Conservation (phyloP, 1,140 invertebrate species). For the Pseudoatta argentina region DNA sequence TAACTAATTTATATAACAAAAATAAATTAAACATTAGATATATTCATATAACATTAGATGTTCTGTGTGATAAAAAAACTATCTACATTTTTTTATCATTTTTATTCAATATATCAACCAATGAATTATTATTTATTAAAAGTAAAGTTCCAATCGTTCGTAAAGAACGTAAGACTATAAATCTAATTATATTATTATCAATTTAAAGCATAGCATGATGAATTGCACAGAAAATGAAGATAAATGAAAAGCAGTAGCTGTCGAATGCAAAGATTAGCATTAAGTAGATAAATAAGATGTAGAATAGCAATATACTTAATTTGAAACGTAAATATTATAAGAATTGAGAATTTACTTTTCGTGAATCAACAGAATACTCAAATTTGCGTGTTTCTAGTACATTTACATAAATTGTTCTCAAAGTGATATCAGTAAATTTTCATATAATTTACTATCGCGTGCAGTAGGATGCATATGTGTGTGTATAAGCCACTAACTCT, state of each 20-base stretch:
- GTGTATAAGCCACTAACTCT: background rate
- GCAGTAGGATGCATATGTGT: background rate
- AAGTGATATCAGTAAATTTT: background rate
- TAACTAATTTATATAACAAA: background rate
- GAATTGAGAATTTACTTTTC: background rate
- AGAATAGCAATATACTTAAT: background rate
- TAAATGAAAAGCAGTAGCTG: background rate
- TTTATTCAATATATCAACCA: background rate
- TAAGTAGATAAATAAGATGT: background rate
- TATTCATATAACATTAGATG: background rate
- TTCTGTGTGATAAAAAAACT: background rate
- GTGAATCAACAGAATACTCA: background rate
- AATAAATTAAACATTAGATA: background rate
- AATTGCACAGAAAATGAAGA: conserved; percentile 16
- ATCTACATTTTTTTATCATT: conserved; percentile 3
- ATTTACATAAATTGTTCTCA: conserved; percentile 19
- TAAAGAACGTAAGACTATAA: background rate
- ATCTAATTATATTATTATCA: conserved; percentile 9
- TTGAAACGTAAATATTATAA: conserved; percentile 9
- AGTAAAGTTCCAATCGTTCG: background rate
- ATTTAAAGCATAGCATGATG: background rate
- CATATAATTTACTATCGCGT: conserved; percentile 17
- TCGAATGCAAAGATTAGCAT: background rate
- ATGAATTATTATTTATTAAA: background rate
- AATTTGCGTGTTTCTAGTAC: conserved; percentile 8